Conservation (phyloP, 2,113 vertebrate genomes). For the Poecilia latipinna region DNA sequence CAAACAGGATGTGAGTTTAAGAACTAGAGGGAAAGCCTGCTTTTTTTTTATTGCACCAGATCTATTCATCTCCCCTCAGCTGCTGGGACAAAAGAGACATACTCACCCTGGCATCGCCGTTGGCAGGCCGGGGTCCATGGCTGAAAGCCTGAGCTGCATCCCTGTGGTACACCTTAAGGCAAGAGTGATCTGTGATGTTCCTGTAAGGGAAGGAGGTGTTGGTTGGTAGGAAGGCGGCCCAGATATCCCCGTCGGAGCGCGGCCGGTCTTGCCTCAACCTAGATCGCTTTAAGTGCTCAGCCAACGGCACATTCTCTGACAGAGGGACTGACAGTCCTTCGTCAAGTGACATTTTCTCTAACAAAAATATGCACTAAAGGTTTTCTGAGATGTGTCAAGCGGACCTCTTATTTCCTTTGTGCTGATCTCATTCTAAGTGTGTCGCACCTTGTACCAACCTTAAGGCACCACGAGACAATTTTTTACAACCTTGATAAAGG, state of each 20-base stretch:
- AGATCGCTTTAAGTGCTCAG: conserved; percentile 29
- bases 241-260: conserved; percentile 63
- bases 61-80: conserved; percentile 25
- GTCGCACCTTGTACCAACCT: conserved; percentile 25
- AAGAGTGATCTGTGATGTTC: conserved; percentile 94
- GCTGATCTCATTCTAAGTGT: conserved; percentile 9
- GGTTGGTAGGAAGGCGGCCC: conserved; percentile 49
- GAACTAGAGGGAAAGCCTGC: conserved; percentile 13
- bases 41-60: conserved; percentile 26
- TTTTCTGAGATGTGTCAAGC: background rate
- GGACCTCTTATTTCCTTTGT: background rate
- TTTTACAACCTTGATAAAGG: conserved; percentile 72
- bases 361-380: conserved; percentile 27
- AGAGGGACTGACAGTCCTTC: conserved; percentile 20
- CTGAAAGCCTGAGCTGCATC: conserved; percentile 95
- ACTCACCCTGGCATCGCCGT: conserved; percentile 94
- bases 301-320: conserved; percentile 49
- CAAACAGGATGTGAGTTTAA: conserved; percentile 53
- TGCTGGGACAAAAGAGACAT: conserved; percentile 5
- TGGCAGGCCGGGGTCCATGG: conserved; percentile 87
- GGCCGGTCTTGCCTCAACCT: conserved; percentile 42
- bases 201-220: conserved; percentile 79
- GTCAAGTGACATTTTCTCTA: conserved; percentile 51
- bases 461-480: conserved; percentile 47
- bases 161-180: conserved; percentile 99